Percentiles rank a stretch among this genome's conserved stretches.
phyloP scores from a whole-genome alignment of 2,797 vertebrate species.

The Agapornis canus region DNA sequence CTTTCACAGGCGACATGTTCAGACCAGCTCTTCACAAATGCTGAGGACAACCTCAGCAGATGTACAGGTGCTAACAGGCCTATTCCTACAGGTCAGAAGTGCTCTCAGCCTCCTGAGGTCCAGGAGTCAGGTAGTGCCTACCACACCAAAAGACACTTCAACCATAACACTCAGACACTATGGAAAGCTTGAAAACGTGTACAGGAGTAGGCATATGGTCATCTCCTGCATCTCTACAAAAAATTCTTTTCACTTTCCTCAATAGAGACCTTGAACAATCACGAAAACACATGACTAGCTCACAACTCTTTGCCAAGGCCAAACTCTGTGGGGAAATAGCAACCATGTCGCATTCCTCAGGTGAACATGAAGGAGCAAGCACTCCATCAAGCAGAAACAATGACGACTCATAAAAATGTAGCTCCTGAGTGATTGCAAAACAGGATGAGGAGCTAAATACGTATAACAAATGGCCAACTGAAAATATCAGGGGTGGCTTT shows the following conservation, averaged over 20 bases:
- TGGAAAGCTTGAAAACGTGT: rapidly evolving
- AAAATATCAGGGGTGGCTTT: background rate
- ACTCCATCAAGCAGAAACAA: background rate
- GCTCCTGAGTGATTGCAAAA: background rate
- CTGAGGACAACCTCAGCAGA: background rate
- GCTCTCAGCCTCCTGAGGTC: background rate
- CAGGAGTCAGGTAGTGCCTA: background rate
- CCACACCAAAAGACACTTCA: background rate
- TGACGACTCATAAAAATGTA: background rate
- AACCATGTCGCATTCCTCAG: background rate
- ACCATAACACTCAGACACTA: background rate
- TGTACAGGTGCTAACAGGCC: rapidly evolving
- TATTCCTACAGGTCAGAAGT: background rate
- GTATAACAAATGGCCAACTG: background rate
- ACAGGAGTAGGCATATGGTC: background rate
- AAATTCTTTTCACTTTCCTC: background rate
- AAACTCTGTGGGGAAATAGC: background rate
- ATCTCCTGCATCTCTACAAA: background rate
- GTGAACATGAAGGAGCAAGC: background rate
- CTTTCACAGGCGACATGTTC: rapidly evolving
- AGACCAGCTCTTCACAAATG: background rate
- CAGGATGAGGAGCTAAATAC: background rate
- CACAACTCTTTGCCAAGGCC: background rate
- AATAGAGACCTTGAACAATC: background rate
- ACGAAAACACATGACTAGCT: background rate